Evolutionary conservation across 2,113 vertebrate species (phyloP).

Genomic region (Tetrax tetrax): DNA sequence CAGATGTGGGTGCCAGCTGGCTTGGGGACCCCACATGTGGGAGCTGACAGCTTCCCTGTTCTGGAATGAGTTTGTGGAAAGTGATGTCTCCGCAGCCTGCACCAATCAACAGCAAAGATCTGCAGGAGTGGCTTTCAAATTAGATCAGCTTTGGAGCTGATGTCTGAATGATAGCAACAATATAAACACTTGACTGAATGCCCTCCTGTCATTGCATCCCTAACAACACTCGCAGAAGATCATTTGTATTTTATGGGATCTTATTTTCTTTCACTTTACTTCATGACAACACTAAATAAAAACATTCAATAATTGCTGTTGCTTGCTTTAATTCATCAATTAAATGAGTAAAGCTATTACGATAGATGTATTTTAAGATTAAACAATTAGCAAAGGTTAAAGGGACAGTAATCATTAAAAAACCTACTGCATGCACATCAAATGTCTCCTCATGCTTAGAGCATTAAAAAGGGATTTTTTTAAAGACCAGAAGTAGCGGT

Average conservation of each 20-base stretch:
- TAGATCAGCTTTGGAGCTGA: neutral
- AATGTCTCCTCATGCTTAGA: neutral
- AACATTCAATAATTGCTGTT: slow-evolving; percentile 1
- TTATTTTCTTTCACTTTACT: slow-evolving; percentile 22
- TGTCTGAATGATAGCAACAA: slow-evolving; percentile 18
- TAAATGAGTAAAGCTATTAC: slow-evolving; percentile 10
- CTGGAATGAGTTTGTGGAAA: neutral
- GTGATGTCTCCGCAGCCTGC: neutral
- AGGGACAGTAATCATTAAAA: neutral
- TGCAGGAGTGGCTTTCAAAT: slow-evolving; percentile 32
- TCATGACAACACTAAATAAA: slow-evolving; percentile 2
- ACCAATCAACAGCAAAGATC: slow-evolving; percentile 3
- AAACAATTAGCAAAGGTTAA: slow-evolving; percentile 25
- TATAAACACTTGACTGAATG: slow-evolving; percentile 31
- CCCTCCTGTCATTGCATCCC: slow-evolving; percentile 15
- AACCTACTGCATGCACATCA: neutral
- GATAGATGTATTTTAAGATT: slow-evolving; percentile 4
- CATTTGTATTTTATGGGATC: slow-evolving; percentile 25
- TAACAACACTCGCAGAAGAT: neutral
- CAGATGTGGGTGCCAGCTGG: neutral
- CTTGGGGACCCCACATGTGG: neutral
- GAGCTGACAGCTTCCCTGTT: neutral
- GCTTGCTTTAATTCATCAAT: slow-evolving; percentile 12
- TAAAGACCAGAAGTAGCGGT: neutral
- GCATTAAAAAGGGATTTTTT: neutral